Conservation (phyloP, 2,888 invertebrate genomes). For the Colostygia pectinataria region DNA sequence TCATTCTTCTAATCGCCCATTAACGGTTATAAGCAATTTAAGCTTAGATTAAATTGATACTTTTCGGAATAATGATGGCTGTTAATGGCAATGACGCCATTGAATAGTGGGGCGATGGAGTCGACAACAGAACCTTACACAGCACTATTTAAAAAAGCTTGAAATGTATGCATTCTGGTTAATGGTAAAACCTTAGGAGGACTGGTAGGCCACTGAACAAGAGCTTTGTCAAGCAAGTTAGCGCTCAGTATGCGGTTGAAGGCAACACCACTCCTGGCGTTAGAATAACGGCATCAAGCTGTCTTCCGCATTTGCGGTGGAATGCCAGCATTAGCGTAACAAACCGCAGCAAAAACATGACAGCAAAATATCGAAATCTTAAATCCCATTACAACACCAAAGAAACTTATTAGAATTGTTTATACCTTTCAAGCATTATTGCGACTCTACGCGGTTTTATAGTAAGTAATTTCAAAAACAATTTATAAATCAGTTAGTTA, state of each 20-base stretch:
- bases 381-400: constrained; percentile 27
- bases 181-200: too few relatives aligned
- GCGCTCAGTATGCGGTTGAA: constrained; percentile 26
- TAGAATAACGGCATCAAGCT: constrained; percentile 39
- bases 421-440: constrained; percentile 20
- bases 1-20: constrained; percentile 25
- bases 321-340: constrained; percentile 29
- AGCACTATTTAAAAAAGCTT: background rate
- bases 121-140: constrained; percentile 2
- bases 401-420: constrained; percentile 17
- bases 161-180: too few relatives aligned
- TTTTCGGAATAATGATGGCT: constrained; percentile 16
- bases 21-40: constrained; percentile 25
- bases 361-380: constrained; percentile 27
- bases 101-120: constrained; percentile 5
- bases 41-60: constrained; percentile 8
- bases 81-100: constrained; percentile 14
- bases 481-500: constrained; percentile 14
- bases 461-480: constrained; percentile 8
- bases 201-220: too few relatives aligned
- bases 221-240: constrained; percentile 14
- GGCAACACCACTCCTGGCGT: constrained; percentile 32
- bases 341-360: constrained; percentile 31
- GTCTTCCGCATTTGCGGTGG: constrained; percentile 40
- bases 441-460: constrained; percentile 25